A percentile compares a stretch with the other conserved stretches of the same genome.
These are phyloP conservation scores for Leptonema lineaticorne DNA, from an alignment of 1,140 invertebrate species.

Conservation along the genomic window DNA sequence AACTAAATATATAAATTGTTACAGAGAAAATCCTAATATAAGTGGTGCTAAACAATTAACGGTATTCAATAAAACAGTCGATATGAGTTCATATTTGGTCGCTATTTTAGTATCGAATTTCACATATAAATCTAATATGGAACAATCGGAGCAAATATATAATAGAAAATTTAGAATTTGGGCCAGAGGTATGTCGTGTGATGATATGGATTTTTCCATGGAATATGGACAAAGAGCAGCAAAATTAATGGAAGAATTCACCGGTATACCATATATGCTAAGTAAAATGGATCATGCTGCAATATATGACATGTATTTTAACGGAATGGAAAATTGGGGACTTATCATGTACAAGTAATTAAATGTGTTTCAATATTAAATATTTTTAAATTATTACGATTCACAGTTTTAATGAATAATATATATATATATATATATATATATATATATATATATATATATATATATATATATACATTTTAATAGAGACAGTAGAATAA, in stretches of 20 bases:
- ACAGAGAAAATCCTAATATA: neutral
- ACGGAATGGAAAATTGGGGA: conserved; percentile 81
- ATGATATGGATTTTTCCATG: conserved; percentile 59
- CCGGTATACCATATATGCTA: conserved; percentile 51
- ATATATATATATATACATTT: conserved; percentile 8
- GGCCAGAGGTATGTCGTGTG: conserved; percentile 66
- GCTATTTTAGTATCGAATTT: conserved; percentile 79
- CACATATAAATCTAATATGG: conserved; percentile 53
- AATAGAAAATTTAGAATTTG: conserved; percentile 59
- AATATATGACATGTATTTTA: conserved; percentile 71
- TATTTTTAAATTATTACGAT: too few species aligned
- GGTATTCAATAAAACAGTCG: conserved; percentile 58
- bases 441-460: too few species aligned
- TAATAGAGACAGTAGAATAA: conserved; percentile 49
- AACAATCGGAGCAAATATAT: conserved; percentile 45
- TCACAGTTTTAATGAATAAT: too few species aligned
- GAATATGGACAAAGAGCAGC: conserved; percentile 73
- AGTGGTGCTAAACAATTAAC: neutral
- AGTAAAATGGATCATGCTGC: conserved; percentile 67
- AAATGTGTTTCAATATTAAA: conserved; percentile 61
- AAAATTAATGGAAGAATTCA: conserved; percentile 62
- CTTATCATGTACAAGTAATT: conserved; percentile 64
- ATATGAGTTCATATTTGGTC: conserved; percentile 82
- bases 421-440: too few species aligned
- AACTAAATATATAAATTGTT: neutral